These are phyloP conservation scores for Varanus komodoensis DNA, from an alignment of 2,113 vertebrate species.

Conservation along the genomic window DNA sequence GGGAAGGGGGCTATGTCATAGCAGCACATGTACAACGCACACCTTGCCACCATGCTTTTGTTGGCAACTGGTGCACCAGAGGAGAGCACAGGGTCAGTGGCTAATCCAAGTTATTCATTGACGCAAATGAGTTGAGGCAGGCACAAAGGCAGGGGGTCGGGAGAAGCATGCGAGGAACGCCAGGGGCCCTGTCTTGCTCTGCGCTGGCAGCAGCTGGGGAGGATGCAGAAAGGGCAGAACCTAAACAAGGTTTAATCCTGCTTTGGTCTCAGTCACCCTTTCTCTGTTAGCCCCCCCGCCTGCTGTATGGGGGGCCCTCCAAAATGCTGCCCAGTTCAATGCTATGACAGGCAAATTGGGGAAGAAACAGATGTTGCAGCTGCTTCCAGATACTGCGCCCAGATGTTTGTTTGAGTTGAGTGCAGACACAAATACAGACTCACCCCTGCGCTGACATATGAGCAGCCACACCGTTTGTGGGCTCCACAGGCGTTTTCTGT, in stretches of 20 bases:
- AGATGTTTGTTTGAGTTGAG: constrained; percentile 47
- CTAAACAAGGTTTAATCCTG: constrained; percentile 28
- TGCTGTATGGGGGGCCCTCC: constrained; percentile 36
- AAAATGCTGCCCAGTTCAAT: constrained; percentile 31
- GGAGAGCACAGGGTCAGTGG: not conserved
- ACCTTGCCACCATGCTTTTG: not conserved
- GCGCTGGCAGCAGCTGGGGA: constrained; percentile 26
- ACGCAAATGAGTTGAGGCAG: not conserved
- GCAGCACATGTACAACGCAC: not conserved
- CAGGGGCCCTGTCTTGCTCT: not conserved
- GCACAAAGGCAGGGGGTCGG: not conserved
- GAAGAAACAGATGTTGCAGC: constrained; percentile 44
- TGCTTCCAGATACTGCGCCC: constrained; percentile 23
- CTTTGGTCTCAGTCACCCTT: constrained; percentile 19
- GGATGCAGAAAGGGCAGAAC: constrained; percentile 21
- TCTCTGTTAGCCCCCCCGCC: constrained; percentile 16
- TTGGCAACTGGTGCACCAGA: not conserved
- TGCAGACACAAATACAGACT: constrained; percentile 36
- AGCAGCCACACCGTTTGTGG: constrained; percentile 1
- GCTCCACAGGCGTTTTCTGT: not conserved
- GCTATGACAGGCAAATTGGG: constrained; percentile 35
- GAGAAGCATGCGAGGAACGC: not conserved
- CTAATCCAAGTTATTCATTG: constrained; percentile 13
- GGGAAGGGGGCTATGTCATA: not conserved
- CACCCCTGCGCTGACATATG: constrained; percentile 21